These are phyloP conservation scores for Ormia ochracea DNA, from an alignment of 2,888 invertebrate species.

Conservation along the genomic window DNA sequence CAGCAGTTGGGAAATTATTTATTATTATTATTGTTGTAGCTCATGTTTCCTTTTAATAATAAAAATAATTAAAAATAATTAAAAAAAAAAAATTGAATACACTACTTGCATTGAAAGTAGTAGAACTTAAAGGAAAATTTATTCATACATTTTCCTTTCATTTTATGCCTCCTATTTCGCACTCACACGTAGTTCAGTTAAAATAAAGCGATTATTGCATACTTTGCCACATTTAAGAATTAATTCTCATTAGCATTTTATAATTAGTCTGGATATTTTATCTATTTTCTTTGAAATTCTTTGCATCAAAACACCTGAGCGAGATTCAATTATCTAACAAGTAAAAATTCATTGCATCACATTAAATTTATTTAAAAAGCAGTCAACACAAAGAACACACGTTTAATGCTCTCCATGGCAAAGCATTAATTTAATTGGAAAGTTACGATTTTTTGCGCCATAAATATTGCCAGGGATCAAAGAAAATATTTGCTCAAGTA, in stretches of 20 bases:
- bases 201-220: neutral
- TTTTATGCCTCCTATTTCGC: neutral
- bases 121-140: neutral
- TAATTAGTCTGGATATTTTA: constrained; percentile 6
- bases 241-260: constrained; percentile 22
- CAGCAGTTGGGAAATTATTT: too few relatives aligned
- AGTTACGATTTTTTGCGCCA: too few relatives aligned
- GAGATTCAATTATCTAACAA: neutral
- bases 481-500: neutral
- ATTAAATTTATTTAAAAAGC: neutral
- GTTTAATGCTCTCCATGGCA: neutral
- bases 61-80: too few relatives aligned
- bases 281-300: neutral
- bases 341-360: neutral
- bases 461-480: neutral
- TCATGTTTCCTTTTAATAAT: too few relatives aligned
- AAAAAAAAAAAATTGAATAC: too few relatives aligned
- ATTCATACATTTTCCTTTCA: neutral
- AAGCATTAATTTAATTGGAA: neutral
- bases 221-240: neutral
- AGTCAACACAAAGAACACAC: neutral
- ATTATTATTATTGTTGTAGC: too few relatives aligned
- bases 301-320: neutral
- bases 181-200: neutral
- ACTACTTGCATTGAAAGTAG: neutral